Conservation (phyloP, 35 echinoderm and acorn worm genomes). For the Strongylocentrotus purpuratus region DNA sequence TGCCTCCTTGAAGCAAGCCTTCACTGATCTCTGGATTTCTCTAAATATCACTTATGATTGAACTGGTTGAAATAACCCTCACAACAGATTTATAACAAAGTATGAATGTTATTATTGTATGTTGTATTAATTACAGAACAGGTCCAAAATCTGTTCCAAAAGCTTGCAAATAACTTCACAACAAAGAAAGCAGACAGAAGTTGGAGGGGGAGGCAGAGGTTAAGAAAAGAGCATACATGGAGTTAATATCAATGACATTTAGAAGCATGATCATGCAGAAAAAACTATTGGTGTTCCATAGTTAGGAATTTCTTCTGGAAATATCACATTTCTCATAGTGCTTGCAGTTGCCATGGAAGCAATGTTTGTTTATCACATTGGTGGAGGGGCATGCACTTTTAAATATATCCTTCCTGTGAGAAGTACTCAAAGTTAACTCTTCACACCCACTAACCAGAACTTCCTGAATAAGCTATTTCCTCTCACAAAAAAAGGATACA, state of each 20-base stretch:
- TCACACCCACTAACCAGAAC: background rate
- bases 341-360: background rate
- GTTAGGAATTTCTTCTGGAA: background rate
- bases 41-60: background rate
- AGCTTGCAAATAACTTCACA: background rate
- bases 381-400: background rate
- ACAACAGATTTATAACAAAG: background rate
- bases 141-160: background rate
- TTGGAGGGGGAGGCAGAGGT: background rate
- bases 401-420: conserved; percentile 1
- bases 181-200: background rate
- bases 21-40: background rate
- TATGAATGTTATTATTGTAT: background rate
- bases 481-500: background rate
- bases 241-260: background rate
- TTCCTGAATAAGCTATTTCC: background rate
- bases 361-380: background rate
- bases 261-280: background rate
- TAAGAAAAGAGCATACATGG: no score
- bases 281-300: background rate
- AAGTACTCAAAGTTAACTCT: background rate
- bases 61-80: background rate
- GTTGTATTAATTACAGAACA: background rate
- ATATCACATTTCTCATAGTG: background rate
- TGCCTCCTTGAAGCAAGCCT: background rate